Conservation (phyloP, 2,888 invertebrate genomes). For the Rhagonycha fulva region DNA sequence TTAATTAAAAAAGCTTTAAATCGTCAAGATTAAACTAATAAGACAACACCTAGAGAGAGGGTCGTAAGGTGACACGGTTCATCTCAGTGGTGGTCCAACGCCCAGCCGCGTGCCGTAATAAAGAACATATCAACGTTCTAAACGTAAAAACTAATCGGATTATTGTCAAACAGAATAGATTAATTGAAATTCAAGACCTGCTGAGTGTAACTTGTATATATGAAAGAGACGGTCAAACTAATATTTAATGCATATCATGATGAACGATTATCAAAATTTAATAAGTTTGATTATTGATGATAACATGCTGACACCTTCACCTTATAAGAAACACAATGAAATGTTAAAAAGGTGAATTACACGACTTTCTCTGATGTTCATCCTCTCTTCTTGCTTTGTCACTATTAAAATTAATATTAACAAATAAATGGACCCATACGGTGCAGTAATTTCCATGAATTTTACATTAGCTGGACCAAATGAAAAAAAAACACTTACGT, state of each 20-base stretch:
- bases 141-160: slow-evolving; percentile 33
- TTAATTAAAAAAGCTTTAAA: background rate
- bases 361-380: slow-evolving; percentile 5
- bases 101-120: slow-evolving; percentile 37
- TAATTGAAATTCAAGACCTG: slow-evolving; percentile 25
- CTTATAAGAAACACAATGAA: slow-evolving; percentile 17
- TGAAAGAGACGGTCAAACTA: slow-evolving; percentile 9
- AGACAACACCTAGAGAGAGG: slow-evolving; percentile 43
- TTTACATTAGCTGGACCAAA: background rate
- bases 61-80: slow-evolving; percentile 32
- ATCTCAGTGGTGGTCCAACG: slow-evolving; percentile 43
- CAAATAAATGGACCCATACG: slow-evolving; percentile 33
- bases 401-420: slow-evolving; percentile 32
- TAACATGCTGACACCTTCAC: slow-evolving; percentile 32
- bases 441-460: background rate
- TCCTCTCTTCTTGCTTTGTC: slow-evolving; percentile 6
- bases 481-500: slow-evolving; percentile 64
- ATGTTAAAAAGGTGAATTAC: slow-evolving; percentile 17
- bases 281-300: slow-evolving; percentile 20
- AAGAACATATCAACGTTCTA: slow-evolving; percentile 17
- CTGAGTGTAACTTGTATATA: slow-evolving; percentile 6
- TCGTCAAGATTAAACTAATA: slow-evolving; percentile 37
- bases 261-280: slow-evolving; percentile 3
- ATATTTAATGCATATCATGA: slow-evolving; percentile 12
- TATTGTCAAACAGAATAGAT: slow-evolving; percentile 28